A percentile compares a stretch with the other conserved stretches of the same genome.
phyloP scores from a whole-genome alignment of 2,113 vertebrate species.

The Columbina picui region DNA sequence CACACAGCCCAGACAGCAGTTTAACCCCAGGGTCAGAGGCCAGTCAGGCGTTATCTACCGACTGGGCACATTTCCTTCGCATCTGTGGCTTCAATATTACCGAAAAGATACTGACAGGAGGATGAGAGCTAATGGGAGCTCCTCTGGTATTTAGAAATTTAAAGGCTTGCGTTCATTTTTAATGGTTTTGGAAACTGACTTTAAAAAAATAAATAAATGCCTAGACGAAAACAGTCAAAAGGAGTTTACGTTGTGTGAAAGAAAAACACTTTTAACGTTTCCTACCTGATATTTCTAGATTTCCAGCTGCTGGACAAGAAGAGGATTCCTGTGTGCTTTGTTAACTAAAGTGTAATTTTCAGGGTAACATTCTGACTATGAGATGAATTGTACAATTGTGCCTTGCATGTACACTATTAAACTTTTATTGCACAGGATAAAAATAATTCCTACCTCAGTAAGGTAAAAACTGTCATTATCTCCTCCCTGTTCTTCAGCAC shows the following conservation, averaged over 20 bases:
- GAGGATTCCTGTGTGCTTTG: slow-evolving; percentile 20
- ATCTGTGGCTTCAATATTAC: slow-evolving; percentile 43
- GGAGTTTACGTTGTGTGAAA: not conserved
- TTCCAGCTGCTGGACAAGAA: slow-evolving; percentile 33
- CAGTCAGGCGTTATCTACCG: slow-evolving; percentile 86
- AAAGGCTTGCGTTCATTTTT: slow-evolving; percentile 45
- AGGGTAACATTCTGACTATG: slow-evolving; percentile 35
- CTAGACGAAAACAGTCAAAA: slow-evolving; percentile 21
- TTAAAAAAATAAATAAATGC: not conserved
- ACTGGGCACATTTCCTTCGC: slow-evolving; percentile 71
- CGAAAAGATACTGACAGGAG: slow-evolving; percentile 38
- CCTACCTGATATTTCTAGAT: not conserved
- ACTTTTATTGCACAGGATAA: not conserved
- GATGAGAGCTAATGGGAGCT: slow-evolving; percentile 52
- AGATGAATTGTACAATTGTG: not conserved
- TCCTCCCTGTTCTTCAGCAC: not conserved
- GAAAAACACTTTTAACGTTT: not conserved
- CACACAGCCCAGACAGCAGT: slow-evolving; percentile 83
- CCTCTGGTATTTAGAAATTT: slow-evolving; percentile 40
- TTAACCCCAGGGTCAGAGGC: slow-evolving; percentile 85
- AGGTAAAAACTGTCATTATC: not conserved
- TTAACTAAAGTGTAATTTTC: slow-evolving; percentile 60
- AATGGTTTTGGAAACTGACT: slow-evolving; percentile 29
- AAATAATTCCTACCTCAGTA: slow-evolving; percentile 2
- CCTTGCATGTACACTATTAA: not conserved